Evolutionary conservation across 2,888 invertebrate species (phyloP), one percentile per base, ranked within the genome.

Genomic region (Dicranocentrus wangi): DNA sequence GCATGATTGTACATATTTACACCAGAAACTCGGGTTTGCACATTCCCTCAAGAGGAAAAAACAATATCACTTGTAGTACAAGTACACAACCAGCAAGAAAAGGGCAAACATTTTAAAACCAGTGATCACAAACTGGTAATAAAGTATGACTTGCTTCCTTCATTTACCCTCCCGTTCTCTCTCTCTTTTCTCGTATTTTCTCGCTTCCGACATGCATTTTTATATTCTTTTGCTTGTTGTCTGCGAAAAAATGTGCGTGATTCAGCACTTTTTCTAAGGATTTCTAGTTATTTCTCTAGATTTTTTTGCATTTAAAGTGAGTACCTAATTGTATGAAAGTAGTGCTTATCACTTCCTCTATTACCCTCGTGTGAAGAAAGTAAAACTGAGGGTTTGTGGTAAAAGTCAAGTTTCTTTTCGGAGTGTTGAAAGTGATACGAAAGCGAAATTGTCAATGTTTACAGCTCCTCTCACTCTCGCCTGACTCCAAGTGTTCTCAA

Each of bases 271-370:
- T 66, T 63, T 61, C 23, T 13, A 2, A 17, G 17, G 1, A 27
- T 61, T 47, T 28, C 27, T 61, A 19, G 39, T 58, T n/a, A 42
- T 23, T 42, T 39, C 21, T 60, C 27, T 60, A 32, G 43, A 27
- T 61, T 28, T 53, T 65, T n/a, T n/a, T n/a, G n/a, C n/a, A 65
- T 73, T 73, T 63, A 53, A 63, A 63, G 63, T 66, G 23, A 43
- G 19, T 60, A 21, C 47, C 47, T 68, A 76, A 76, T 68, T 76
- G 68, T 68, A 76, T 60, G 32, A 60, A 58, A 65, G 27, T 27
- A 60, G 47, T 58, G 28, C 43, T 76, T 66, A 27, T 23, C 53
- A 73, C 61, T 65, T 73, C 73, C 73, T 75, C 39, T 65, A 75
- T 66, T 65, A 21, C 23, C 10, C 3, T 55, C n/a, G 17, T 55